Conservation (phyloP, 2,113 vertebrate genomes). For the Copsychus sechellarum region DNA sequence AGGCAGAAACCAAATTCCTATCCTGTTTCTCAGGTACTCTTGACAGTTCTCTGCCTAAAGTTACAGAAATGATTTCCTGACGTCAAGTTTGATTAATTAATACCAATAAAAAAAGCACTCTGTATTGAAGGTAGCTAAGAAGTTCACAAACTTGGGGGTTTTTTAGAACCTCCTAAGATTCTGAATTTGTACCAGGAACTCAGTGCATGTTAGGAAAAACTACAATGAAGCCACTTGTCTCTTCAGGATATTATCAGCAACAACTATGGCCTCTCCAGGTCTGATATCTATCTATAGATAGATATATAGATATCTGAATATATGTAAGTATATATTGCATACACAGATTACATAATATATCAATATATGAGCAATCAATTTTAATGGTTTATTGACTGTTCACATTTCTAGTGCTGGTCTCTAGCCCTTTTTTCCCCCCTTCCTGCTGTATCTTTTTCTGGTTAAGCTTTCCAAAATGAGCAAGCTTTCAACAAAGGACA, state of each 20-base stretch:
- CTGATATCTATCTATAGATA: background rate
- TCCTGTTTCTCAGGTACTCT: background rate
- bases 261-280: background rate
- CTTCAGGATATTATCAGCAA: background rate
- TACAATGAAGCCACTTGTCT: fast-evolving
- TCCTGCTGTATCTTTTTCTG: background rate
- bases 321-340: background rate
- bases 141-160: background rate
- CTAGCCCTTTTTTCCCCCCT: background rate
- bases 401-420: background rate
- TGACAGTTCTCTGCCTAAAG: background rate
- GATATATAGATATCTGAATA: background rate
- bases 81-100: background rate
- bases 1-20: background rate
- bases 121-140: background rate
- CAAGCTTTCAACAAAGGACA: background rate
- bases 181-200: background rate
- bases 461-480: background rate
- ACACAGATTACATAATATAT: background rate
- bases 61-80: background rate
- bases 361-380: background rate
- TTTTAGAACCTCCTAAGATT: background rate
- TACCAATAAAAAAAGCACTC: background rate
- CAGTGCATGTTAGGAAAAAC: background rate
- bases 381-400: background rate